These are phyloP conservation scores for Pseudopipra pipra DNA, from an alignment of 2,113 vertebrate genomes.

Conservation along the genomic window DNA sequence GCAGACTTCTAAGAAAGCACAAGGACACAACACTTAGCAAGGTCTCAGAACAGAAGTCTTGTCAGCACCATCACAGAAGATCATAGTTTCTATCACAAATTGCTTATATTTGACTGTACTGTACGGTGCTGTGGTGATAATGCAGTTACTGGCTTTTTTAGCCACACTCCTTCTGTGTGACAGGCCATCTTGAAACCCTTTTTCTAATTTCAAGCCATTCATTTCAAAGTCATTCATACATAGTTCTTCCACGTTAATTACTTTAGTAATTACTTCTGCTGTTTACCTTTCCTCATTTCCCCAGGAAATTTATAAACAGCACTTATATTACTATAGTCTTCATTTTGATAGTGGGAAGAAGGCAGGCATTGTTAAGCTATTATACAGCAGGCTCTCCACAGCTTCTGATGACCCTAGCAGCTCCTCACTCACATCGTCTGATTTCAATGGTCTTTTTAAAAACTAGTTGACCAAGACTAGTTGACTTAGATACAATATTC, in stretches of 20 bases:
- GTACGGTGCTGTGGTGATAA: background rate
- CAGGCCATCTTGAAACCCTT: background rate
- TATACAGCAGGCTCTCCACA: background rate
- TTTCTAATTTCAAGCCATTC: background rate
- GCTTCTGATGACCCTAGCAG: background rate
- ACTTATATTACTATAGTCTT: background rate
- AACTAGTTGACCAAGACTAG: background rate
- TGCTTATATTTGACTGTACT: background rate
- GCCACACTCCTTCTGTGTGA: background rate
- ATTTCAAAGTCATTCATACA: background rate
- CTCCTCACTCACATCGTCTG: background rate
- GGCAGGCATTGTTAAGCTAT: background rate
- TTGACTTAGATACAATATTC: background rate
- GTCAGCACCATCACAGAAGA: background rate
- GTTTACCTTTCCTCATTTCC: background rate
- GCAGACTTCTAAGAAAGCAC: fast-evolving
- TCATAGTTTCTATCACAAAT: background rate
- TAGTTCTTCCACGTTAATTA: background rate
- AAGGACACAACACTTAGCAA: background rate
- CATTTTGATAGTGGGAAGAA: background rate
- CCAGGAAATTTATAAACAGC: background rate
- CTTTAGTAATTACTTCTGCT: background rate
- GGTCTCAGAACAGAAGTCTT: background rate
- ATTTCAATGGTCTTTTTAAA: background rate
- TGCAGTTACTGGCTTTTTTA: background rate